Evolutionary conservation across 2,888 invertebrate species (phyloP).

Genomic region (Andrena bucephala): DNA sequence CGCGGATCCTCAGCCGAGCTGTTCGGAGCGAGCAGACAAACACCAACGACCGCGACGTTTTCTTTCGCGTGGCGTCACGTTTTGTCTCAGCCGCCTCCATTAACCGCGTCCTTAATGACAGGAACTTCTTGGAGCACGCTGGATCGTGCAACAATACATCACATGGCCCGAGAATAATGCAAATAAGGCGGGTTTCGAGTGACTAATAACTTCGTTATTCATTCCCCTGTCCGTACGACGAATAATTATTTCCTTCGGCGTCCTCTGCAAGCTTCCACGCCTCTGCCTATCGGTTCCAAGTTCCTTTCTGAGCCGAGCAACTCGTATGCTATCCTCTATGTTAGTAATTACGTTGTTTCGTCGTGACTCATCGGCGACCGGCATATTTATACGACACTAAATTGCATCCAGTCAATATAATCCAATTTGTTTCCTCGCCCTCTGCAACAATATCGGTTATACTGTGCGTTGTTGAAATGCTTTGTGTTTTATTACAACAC

Average conservation of each 20-base stretch:
- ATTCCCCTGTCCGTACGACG: constrained; percentile 1
- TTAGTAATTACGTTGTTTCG: constrained; percentile 17
- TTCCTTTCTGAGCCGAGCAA: background rate
- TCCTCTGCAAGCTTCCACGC: constrained; percentile 15
- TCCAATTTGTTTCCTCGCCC: background rate
- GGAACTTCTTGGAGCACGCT: constrained; percentile 22
- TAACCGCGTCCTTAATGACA: constrained; percentile 43
- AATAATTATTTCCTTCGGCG: constrained; percentile 21
- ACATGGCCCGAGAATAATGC: constrained; percentile 22
- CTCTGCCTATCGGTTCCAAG: constrained; percentile 12
- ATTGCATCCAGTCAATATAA: background rate
- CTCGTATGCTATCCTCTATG: background rate
- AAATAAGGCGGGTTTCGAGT: constrained; percentile 18
- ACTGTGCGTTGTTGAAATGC: background rate
- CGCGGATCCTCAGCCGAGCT: constrained; percentile 36
- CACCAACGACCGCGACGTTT: constrained; percentile 16
- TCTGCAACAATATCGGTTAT: background rate
- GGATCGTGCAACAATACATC: constrained; percentile 33
- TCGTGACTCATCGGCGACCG: background rate
- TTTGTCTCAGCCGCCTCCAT: constrained; percentile 45
- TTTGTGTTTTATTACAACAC: no score
- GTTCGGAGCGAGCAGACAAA: constrained; percentile 24
- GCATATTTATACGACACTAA: background rate
- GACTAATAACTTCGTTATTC: background rate
- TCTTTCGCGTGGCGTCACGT: constrained; percentile 20